Base-by-base conservation (phyloP, 2,113 vertebrate genomes). In the Chamaetylas fuelleborni region DNA sequence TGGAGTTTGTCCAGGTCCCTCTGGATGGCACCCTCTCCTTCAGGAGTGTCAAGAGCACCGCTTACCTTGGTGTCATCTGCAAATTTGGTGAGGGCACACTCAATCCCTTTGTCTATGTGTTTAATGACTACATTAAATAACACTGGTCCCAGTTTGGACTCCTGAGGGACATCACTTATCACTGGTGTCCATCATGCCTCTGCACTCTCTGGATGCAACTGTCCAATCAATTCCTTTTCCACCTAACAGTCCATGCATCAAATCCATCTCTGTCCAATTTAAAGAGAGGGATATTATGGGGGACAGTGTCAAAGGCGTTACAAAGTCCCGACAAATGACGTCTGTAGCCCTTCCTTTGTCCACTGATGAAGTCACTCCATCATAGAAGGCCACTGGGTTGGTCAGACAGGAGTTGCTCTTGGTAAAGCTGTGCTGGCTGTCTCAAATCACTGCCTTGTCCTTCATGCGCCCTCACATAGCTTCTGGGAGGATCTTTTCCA, bases 111-210 rank as follows among this genome's bases (percentile, higher is more conserved):
- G 2, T 33, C 17, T 54, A 9, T 38, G 48, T 14, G 48, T n/a
- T 47, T 33, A 54, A 84, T 73, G 22, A 54, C 60, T 43, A 64
- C 24, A 38, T 38, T 14, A 19, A 73, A 19, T 73, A 28, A 26
- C 40, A 28, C 28, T 11, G 9, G 28, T 47, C 18, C 23, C 58
- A 33, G 4, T 65, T 28, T 14, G 19, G 40, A 65, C 8, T 6
- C 19, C n/a, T 26, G 29, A 73, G 23, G 19, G 40, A 40, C n/a
- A 73, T 28, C 40, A 47, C 9, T 40, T n/a, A 7, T 28, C 28
- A 9, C n/a, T 38, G 48, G 6, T 19, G 9, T n/a, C 40, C n/a
- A 56, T n/a, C 0, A 0, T 31, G 38, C 62, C 33, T 5, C 25
- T 62, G 14, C 40, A 12, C 4, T 33, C 40, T 56, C n/a, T 56